A percentile compares a stretch with the other conserved stretches of the same genome.
These are phyloP conservation scores for Allacma fusca DNA, from an alignment of 2,888 invertebrate species.

Conservation along the genomic window DNA sequence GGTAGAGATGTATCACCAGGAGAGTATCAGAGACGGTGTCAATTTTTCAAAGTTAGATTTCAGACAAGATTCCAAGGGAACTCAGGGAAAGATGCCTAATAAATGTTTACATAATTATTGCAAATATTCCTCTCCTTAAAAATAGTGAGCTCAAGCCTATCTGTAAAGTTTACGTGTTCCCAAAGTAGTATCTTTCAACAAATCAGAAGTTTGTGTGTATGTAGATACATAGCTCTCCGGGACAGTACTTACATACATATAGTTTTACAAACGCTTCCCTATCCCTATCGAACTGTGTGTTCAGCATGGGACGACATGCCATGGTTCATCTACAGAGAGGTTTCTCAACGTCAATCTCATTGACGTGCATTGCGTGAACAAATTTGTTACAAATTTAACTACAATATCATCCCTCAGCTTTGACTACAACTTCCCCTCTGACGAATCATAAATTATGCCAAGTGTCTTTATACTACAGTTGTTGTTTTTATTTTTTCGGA, in stretches of 20 bases:
- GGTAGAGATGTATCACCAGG: too few species aligned
- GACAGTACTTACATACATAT: too few species aligned
- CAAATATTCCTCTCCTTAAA: not conserved
- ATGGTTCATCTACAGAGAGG: not conserved
- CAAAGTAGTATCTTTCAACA: conserved; percentile 1
- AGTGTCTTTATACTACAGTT: too few species aligned
- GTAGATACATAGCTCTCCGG: too few species aligned
- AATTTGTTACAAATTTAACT: conserved; percentile 7
- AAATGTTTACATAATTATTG: not conserved
- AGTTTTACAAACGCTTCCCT: too few species aligned
- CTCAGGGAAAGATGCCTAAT: not conserved
- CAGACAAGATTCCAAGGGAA: not conserved
- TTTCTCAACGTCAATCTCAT: not conserved
- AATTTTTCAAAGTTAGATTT: conserved; percentile 13
- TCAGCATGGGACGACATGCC: too few species aligned
- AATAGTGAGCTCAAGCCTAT: not conserved
- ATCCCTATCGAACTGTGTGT: too few species aligned
- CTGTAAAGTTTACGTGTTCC: not conserved
- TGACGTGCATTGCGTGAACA: conserved; percentile 1
- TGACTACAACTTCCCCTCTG: too few species aligned
- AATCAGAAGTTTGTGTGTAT: not conserved
- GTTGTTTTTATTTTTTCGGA: too few species aligned
- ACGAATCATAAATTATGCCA: too few species aligned
- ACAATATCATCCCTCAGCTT: too few species aligned
- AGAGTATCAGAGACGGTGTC: not conserved